A percentile compares a stretch with the other conserved stretches of the same genome.
Evolutionary conservation across 2,113 vertebrate species (phyloP).

Genomic region (Antigone vipio): DNA sequence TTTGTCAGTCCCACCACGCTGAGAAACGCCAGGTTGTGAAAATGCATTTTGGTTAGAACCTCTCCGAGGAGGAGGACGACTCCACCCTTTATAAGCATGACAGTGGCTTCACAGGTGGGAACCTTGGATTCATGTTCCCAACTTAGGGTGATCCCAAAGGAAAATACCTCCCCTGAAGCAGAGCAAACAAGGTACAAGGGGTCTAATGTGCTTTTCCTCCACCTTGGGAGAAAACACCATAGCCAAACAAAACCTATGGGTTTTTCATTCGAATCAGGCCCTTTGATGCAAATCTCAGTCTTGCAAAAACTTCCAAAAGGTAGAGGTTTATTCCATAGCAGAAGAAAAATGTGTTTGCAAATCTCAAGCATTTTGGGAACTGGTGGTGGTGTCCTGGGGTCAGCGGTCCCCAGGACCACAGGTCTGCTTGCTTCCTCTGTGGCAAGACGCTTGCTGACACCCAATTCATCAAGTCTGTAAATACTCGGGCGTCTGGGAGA

Average conservation of each 20-base stretch:
- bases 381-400: background rate
- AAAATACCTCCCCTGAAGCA: background rate
- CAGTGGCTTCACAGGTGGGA: background rate
- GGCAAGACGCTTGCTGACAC: background rate
- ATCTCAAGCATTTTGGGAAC: background rate
- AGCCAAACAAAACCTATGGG: background rate
- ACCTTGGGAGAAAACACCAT: background rate
- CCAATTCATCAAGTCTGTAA: background rate
- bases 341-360: background rate
- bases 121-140: background rate
- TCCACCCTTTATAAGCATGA: background rate
- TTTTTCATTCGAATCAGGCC: background rate
- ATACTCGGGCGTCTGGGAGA: background rate
- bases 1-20: background rate
- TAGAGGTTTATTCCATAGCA: background rate
- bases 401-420: background rate
- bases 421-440: background rate
- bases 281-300: rapidly evolving
- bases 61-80: background rate
- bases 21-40: background rate
- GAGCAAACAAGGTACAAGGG: background rate
- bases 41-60: background rate
- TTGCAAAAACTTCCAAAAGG: background rate
- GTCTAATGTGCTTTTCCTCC: background rate
- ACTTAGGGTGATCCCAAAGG: background rate